Conservation (phyloP, 2,797 vertebrate species). For the Girardinus metallicus region DNA sequence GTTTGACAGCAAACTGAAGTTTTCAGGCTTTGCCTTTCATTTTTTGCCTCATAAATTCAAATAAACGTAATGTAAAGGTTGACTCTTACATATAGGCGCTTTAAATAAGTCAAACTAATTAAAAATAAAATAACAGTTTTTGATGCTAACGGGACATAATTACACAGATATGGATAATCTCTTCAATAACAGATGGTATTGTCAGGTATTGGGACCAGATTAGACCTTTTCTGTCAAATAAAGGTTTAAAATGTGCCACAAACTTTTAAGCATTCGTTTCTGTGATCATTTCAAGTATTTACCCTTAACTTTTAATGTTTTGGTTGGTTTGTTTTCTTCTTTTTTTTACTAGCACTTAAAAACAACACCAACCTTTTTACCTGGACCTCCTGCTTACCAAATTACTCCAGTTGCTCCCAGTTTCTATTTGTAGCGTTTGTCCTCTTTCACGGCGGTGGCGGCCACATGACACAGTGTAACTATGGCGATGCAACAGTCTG, state of each 20-base stretch:
- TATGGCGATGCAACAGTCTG: slow-evolving; percentile 55
- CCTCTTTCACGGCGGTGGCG: slow-evolving; percentile 8
- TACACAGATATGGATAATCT: background rate
- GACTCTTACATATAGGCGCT: background rate
- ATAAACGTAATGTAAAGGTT: background rate
- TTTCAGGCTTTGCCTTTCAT: background rate
- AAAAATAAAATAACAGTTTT: background rate
- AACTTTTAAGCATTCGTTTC: background rate
- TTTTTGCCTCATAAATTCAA: background rate
- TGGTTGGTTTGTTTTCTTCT: background rate
- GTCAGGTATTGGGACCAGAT: background rate
- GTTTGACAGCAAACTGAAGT: background rate
- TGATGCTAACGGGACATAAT: background rate
- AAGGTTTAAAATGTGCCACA: background rate
- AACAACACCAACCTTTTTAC: slow-evolving; percentile 4
- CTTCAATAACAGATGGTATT: background rate
- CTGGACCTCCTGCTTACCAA: slow-evolving; percentile 26
- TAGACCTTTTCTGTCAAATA: background rate
- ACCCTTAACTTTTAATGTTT: background rate
- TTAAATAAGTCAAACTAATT: background rate
- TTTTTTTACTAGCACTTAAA: slow-evolving; percentile 13
- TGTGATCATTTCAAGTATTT: background rate
- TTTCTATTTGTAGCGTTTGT: slow-evolving; percentile 16
- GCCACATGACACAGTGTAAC: slow-evolving; percentile 47
- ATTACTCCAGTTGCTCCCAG: slow-evolving; percentile 27